Base-by-base conservation (phyloP, 30 jellyfish, hydroid and myxozoan species). In the Sanderia malayensis region DNA sequence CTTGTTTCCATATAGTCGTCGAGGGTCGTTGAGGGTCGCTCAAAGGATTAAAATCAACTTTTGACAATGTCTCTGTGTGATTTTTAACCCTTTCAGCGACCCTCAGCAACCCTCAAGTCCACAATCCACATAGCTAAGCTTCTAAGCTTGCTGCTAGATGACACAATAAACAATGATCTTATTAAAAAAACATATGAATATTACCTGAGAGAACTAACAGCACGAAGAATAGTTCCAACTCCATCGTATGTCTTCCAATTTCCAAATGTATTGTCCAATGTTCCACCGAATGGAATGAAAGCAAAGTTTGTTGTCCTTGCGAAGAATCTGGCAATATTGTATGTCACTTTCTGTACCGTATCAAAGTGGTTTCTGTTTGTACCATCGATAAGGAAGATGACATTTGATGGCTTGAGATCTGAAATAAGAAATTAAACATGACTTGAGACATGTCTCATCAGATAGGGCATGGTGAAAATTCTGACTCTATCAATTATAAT, bases 341-440 rank as follows among this genome's bases (percentile, higher is more conserved):
- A 93, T 0, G 72, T 95, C 15, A 74, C 33, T 61, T 74, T 93
- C 24, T 86, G 94, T 53, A 80, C 21, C n/a, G 84, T 82, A 60
- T 93, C 93, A 70, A 93, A 85, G 74, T 93, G 99, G 46, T 71
- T 94, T 55, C 71, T 76, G 68, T 86, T 86, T 33, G 96, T 85
- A 0, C 96, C 99, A 45, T 93, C 99, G 53, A 93, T 64, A n/a
- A 93, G 72, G 83, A 93, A 93, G 27, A 80, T 63, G 67, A 92
- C 41, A 66, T 81, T 76, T 32, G 98, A 93, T 34, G 82, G 79
- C 34, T 58, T 79, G 19, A 85, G 84, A 61, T 87, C 98, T 92
- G 55, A 27, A 61, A 68, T 4, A 57, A 25, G 59, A 78, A 22
- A 20, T 8, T 18, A 41, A 10, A n/a, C n/a, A n/a, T n/a, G n/a